Base-by-base conservation (phyloP, 2,797 vertebrate genomes). In the Parambassis ranga region DNA sequence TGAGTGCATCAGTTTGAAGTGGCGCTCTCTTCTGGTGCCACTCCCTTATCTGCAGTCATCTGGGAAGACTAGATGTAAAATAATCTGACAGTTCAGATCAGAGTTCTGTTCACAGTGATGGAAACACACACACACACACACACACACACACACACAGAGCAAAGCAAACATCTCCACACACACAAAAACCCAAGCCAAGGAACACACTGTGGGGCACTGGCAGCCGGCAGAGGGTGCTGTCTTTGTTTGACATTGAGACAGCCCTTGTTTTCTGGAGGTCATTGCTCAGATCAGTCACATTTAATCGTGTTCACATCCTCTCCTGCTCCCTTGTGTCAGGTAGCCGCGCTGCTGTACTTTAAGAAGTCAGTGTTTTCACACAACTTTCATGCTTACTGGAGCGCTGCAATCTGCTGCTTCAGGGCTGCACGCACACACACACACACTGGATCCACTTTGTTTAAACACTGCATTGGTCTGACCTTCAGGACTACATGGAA, bases 211-310 rank as follows among this genome's bases (percentile, higher is more conserved):
- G 30, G 66, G 18, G 52, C 33, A 30, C 24, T 66, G 51, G 72
- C 65, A 65, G 58, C 83, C 89, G 80, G 76, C 72, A 82, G 86
- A 79, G 84, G 83, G 81, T 56, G 79, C 75, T 70, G 62, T 74
- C 59, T 57, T 30, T 48, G 80, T 56, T 39, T 82, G 77, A 87
- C 85, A 84, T 77, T 79, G 80, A 85, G 59, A 65, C 43, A 15
- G 60, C 14, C 60, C 56, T 68, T 31, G 30, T 63, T 56, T 43
- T 67, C 74, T 82, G 57, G 78, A 89, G 85, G 87, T 87, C 78
- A 62, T 65, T 80, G 65, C 80, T 72, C 66, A 58, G 50, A 82
- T 85, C 75, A 73, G 62, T 77, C 81, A 58, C 61, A 44, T 83
- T 64, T 8, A 87, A 93, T 93, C 36, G 11, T 72, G 49, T 62